Conservation (phyloP, 2,113 vertebrate genomes). For the pig (Sus scrofa) region DNA sequence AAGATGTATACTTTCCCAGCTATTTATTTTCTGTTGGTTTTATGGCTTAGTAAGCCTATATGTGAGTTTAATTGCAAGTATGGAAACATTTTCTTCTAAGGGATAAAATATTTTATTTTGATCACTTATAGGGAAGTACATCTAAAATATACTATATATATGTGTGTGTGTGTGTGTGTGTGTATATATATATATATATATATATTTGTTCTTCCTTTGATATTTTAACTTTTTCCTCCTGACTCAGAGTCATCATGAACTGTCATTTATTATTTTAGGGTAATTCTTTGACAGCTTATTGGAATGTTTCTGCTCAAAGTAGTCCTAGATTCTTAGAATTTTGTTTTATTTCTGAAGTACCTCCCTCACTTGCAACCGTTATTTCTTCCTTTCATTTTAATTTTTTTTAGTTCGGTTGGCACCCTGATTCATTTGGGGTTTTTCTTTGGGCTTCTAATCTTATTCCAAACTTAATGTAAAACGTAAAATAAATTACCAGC, state of each 20-base stretch:
- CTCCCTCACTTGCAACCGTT: neutral
- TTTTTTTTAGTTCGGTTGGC: neutral
- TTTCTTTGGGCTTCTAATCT: neutral
- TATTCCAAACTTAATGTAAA: neutral
- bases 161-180: no score
- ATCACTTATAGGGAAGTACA: slow-evolving; percentile 4
- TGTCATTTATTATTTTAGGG: neutral
- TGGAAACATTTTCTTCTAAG: neutral
- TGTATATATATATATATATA: no score
- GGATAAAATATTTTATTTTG: slow-evolving; percentile 51
- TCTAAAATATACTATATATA: neutral
- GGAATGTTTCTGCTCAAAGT: slow-evolving; percentile 17
- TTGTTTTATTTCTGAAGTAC: neutral
- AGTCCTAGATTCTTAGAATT: neutral
- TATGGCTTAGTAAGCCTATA: slow-evolving; percentile 22
- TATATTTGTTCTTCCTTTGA: neutral
- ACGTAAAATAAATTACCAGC: slow-evolving; percentile 19
- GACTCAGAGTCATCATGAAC: neutral
- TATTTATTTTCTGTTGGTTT: slow-evolving; percentile 45
- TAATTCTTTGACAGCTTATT: neutral
- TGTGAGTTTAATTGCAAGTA: slow-evolving; percentile 30
- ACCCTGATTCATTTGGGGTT: neutral
- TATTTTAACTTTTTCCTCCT: slow-evolving; percentile 20
- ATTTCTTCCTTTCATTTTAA: neutral
- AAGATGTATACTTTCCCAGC: neutral